These are phyloP conservation scores for Thinocorus orbignyianus DNA, from an alignment of 2,113 vertebrate species.

Conservation along the genomic window DNA sequence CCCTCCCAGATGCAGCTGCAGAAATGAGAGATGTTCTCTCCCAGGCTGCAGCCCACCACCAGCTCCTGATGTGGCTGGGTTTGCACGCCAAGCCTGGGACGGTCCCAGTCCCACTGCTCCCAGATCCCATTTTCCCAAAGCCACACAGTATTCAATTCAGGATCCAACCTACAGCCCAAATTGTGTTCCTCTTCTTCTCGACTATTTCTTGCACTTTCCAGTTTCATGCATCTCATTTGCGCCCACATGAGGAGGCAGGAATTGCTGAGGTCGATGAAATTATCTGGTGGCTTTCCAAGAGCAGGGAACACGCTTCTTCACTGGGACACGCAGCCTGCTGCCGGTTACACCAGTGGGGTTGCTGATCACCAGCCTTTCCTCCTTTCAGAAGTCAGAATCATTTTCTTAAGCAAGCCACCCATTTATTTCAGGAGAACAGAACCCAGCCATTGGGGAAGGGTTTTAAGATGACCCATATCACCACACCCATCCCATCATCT, in stretches of 20 bases:
- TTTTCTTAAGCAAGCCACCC: not conserved
- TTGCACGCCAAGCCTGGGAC: not conserved
- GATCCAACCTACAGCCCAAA: fast-evolving
- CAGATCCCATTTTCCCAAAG: not conserved
- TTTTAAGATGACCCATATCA: not conserved
- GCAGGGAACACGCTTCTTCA: not conserved
- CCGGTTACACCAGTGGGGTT: not conserved
- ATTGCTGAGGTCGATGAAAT: not conserved
- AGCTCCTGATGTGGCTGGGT: not conserved
- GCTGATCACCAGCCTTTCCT: not conserved
- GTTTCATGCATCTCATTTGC: not conserved
- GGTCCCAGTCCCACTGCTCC: not conserved
- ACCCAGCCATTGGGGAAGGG: not conserved
- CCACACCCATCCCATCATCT: not conserved
- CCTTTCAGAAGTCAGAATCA: fast-evolving
- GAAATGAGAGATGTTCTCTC: not conserved
- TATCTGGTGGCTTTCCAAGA: not conserved
- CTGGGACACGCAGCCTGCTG: not conserved
- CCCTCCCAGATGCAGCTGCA: not conserved
- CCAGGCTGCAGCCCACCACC: not conserved
- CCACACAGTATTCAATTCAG: not conserved
- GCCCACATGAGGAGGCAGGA: not conserved
- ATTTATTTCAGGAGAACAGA: not conserved
- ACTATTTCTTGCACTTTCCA: not conserved
- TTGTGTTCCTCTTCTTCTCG: fast-evolving